Base-by-base conservation (phyloP, 2,888 invertebrate species). In the Pyrgus malvae region DNA sequence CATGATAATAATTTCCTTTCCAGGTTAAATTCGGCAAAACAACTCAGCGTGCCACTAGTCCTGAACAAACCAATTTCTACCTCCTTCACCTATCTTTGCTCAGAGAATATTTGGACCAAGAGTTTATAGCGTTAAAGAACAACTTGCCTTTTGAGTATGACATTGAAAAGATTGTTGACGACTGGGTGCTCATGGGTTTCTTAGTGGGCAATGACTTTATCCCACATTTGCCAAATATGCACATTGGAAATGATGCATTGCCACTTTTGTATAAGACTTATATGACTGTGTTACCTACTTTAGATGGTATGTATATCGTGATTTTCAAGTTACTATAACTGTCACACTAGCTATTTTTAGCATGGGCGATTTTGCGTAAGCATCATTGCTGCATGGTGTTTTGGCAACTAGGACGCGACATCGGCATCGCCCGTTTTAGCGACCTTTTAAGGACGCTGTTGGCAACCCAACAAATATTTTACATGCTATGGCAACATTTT, bases 141-240 rank as follows among this genome's bases (percentile, higher is more conserved):
- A 91, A 91, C 11, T 73, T 97, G 5, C 86, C 93, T 0, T 97
- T 98, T 79, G 80, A 89, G 1, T 98, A 93, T 78, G 95, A 98
- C 77, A 91, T 98, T 65, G 98, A 99, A 74, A 94, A 94, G 61
- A 93, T 99, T 49, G 97, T 99, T 19, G 99, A 99, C 75, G 99
- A 99, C 80, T 99, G 99, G 99, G 95, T 99, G 21, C 81, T 99
- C 12, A 97, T 99, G 97, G 97, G 98, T 0, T 99, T 99, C 79
- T 86, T 99, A 17, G 97, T 99, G 8, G 99, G 99, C 60, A 99
- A 99, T 76, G 99, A 99, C 83, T 99, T 99, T 82, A 96, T 99
- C 69, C 99, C 99, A 0, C 94, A 98, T 89, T 91, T 99, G 61
- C 99, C 99, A 2, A 95, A 98, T 80, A 92, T 99, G 79, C 98